Conservation (phyloP, 2,888 invertebrate species). For the Phymatocera aterrima region DNA sequence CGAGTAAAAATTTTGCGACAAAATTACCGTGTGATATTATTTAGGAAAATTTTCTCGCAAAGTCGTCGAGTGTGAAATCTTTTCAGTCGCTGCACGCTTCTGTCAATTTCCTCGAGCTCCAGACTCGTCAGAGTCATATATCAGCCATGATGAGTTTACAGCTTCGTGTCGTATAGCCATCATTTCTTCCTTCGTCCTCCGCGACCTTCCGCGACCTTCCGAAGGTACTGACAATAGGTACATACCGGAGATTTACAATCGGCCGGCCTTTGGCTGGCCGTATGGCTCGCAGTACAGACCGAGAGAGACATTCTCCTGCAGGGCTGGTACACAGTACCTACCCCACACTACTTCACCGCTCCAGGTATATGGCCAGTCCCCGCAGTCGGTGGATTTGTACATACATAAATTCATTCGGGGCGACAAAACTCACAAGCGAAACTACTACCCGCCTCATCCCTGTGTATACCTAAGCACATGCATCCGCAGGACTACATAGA, state of each 20-base stretch:
- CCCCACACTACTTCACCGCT: neutral
- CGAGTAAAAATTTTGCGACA: too few species aligned
- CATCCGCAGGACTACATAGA: too few species aligned
- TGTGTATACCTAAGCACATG: neutral
- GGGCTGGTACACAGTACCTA: too few species aligned
- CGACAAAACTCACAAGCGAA: neutral
- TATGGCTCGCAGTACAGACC: too few species aligned
- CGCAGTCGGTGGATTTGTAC: neutral
- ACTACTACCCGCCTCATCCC: neutral
- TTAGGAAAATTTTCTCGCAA: too few species aligned
- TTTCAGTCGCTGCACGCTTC: conserved; percentile 20
- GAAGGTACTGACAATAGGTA: neutral
- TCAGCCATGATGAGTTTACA: conserved; percentile 67
- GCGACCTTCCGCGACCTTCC: conserved; percentile 42
- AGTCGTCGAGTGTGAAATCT: neutral
- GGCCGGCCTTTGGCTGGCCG: neutral
- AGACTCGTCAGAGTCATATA: conserved; percentile 48
- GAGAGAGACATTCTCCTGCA: neutral
- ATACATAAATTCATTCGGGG: too few species aligned
- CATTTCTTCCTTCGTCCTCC: conserved; percentile 64
- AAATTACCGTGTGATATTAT: too few species aligned
- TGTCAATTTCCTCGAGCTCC: conserved; percentile 46
- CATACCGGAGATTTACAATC: conserved; percentile 32
- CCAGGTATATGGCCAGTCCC: neutral
- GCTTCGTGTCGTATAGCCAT: conserved; percentile 62